Conservation (phyloP, 2,113 vertebrate genomes). For the Bubo scandiacus region DNA sequence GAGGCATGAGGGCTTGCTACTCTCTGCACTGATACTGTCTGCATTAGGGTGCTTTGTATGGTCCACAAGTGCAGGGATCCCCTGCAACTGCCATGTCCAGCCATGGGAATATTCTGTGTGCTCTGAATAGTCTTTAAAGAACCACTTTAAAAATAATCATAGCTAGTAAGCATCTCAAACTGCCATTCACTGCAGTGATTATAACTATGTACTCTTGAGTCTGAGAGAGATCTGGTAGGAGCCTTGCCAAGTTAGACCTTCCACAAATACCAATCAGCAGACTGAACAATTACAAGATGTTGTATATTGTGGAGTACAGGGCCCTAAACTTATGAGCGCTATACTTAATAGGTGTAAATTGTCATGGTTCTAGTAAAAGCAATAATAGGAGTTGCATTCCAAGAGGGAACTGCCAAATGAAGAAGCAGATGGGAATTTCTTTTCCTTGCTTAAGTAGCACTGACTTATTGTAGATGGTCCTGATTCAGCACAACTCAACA, state of each 20-base stretch:
- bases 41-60: not conserved
- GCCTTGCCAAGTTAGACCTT: not conserved
- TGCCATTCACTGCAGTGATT: accelerated
- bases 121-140: not conserved
- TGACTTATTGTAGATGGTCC: not conserved
- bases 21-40: not conserved
- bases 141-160: not conserved
- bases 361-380: not conserved
- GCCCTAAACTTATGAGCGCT: not conserved
- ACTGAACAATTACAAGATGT: not conserved
- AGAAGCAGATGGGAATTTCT: not conserved
- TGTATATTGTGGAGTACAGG: not conserved
- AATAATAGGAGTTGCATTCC: not conserved
- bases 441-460: not conserved
- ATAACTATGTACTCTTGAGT: no score
- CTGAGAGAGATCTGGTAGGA: not conserved
- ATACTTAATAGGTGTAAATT: not conserved
- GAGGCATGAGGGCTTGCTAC: not conserved
- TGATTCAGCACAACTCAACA: not conserved
- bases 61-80: not conserved
- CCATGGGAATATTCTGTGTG: not conserved
- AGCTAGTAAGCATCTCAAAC: not conserved
- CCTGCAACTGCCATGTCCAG: not conserved
- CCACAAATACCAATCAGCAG: not conserved
- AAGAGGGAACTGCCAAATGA: not conserved